Percentiles rank a stretch among this genome's conserved stretches.
These are phyloP conservation scores for Cyclargus thomasi DNA, from an alignment of 1,140 invertebrate species.

Conservation along the genomic window DNA sequence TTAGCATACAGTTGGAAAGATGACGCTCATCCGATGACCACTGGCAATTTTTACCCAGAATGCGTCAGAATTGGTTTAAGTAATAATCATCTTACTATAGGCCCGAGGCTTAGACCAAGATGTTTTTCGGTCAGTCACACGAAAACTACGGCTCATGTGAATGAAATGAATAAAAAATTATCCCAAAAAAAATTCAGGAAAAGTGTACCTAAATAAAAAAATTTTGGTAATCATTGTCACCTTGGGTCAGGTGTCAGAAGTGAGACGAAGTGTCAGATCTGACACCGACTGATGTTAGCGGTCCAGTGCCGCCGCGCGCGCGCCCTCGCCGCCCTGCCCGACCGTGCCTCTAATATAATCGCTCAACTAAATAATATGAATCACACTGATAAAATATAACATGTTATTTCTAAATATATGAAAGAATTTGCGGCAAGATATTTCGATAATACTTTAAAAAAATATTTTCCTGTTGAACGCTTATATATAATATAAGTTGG, in stretches of 20 bases:
- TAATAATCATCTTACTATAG: too few species aligned
- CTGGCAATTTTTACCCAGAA: too few species aligned
- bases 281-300: conserved; percentile 19
- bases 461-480: background rate
- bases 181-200: too few species aligned
- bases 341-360: background rate
- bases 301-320: conserved; percentile 18
- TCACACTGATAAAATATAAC: background rate
- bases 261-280: conserved; percentile 23
- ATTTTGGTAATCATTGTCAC: conserved; percentile 21
- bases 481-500: too few species aligned
- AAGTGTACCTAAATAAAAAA: background rate
- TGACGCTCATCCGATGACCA: too few species aligned
- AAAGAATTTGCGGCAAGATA: background rate
- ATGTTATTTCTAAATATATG: background rate
- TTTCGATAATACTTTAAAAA: background rate
- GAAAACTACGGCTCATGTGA: too few species aligned
- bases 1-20: too few species aligned
- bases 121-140: too few species aligned
- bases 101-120: too few species aligned
- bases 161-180: too few species aligned
- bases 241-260: conserved; percentile 46
- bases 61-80: too few species aligned
- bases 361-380: background rate
- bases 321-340: background rate